These are phyloP conservation scores for Macrosteles quadrilineatus DNA, from an alignment of 1,140 invertebrate species.

Conservation along the genomic window DNA sequence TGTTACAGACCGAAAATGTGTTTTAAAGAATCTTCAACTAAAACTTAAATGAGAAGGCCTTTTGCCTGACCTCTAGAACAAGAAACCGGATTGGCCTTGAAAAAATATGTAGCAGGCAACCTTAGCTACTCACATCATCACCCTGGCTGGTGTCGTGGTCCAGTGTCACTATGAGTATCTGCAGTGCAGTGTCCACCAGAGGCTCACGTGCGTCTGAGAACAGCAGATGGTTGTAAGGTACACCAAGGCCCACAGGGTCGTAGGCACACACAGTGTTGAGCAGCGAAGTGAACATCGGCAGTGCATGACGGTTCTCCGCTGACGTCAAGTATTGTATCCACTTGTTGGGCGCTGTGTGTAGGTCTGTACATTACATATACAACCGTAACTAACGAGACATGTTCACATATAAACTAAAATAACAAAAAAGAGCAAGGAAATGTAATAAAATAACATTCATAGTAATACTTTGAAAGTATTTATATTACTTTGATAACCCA, in stretches of 20 bases:
- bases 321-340: slow-evolving; percentile 58
- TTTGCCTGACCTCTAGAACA: no score
- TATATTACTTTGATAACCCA: no score
- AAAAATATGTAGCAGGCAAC: no score
- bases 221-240: slow-evolving; percentile 97
- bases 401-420: no score
- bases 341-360: slow-evolving; percentile 51
- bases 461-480: no score
- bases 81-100: no score
- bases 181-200: slow-evolving; percentile 92
- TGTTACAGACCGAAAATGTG: no score
- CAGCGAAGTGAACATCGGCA: slow-evolving; percentile 97
- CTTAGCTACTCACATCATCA: slow-evolving; percentile 50
- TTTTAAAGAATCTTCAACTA: no score
- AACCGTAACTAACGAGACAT: neutral
- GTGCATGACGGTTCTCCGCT: slow-evolving; percentile 74
- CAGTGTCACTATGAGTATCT: slow-evolving; percentile 93
- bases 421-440: no score
- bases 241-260: slow-evolving; percentile 93
- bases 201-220: slow-evolving; percentile 95
- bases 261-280: slow-evolving; percentile 97
- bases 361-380: slow-evolving; percentile 46
- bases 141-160: slow-evolving; percentile 77
- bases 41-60: no score
- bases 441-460: no score